These are phyloP conservation scores for Globodera rostochiensis DNA, from an alignment of 1,140 invertebrate species.

Conservation along the genomic window DNA sequence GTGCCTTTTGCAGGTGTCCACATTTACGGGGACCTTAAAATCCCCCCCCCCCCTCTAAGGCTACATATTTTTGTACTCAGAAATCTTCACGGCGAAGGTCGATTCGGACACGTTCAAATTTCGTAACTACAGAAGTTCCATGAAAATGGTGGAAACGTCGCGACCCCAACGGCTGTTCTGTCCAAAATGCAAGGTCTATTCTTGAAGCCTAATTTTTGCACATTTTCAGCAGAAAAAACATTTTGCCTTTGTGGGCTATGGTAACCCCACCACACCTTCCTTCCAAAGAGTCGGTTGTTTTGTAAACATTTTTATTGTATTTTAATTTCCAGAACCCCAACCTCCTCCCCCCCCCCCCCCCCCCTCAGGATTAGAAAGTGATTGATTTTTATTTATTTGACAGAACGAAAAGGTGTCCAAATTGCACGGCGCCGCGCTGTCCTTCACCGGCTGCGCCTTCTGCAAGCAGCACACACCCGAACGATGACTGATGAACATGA, in stretches of 20 bases:
- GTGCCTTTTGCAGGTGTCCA: constrained; percentile 79
- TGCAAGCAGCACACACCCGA: constrained; percentile 75
- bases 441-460: constrained; percentile 90
- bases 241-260: too few species aligned
- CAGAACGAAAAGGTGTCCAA: constrained; percentile 77
- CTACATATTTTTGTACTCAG: constrained; percentile 61
- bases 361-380: too few species aligned
- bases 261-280: constrained; percentile 80
- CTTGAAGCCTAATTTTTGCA: too few species aligned
- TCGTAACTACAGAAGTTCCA: constrained; percentile 93
- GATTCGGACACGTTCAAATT: constrained; percentile 93
- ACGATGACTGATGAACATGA: constrained; percentile 42
- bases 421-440: constrained; percentile 78
- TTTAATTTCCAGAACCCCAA: too few species aligned
- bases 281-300: constrained; percentile 81
- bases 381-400: constrained; percentile 28
- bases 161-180: constrained; percentile 92
- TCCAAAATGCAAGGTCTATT: constrained; percentile 76
- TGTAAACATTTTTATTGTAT: background rate
- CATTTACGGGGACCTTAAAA: background rate
- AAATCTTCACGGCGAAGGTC: constrained; percentile 91
- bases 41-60: background rate
- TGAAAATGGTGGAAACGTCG: constrained; percentile 94
- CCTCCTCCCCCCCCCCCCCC: too few species aligned
- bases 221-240: constrained; percentile 71